These are phyloP conservation scores for Muraenolepis orangiensis DNA, from an alignment of 2,797 vertebrate genomes.

Conservation along the genomic window DNA sequence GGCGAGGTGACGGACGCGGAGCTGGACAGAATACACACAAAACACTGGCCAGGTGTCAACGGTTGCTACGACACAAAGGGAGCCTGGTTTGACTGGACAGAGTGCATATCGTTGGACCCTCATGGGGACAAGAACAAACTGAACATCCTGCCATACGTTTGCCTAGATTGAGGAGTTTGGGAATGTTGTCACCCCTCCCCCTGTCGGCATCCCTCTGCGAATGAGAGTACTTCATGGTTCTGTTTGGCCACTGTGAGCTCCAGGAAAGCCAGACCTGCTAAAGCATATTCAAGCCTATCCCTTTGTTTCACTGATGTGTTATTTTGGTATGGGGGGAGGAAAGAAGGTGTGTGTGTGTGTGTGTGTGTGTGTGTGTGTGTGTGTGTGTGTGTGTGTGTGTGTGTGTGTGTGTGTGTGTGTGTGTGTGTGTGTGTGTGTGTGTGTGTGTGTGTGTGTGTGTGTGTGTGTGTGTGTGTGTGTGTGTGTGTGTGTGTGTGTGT, in stretches of 20 bases:
- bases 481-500: background rate
- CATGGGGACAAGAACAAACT: constrained; percentile 93
- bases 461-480: background rate
- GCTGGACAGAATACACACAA: constrained; percentile 82
- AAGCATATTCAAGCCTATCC: constrained; percentile 46
- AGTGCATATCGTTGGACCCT: constrained; percentile 96
- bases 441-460: background rate
- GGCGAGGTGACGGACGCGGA: constrained; percentile 83
- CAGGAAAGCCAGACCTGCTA: constrained; percentile 58
- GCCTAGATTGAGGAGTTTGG: constrained; percentile 91
- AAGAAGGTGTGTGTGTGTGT: constrained; percentile 14
- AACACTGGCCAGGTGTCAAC: constrained; percentile 91
- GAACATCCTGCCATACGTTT: constrained; percentile 99
- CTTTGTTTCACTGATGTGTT: constrained; percentile 55
- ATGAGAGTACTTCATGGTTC: constrained; percentile 63
- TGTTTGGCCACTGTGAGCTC: constrained; percentile 78
- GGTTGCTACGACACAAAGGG: constrained; percentile 96
- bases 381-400: constrained; percentile 1
- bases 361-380: background rate
- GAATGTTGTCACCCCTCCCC: constrained; percentile 71
- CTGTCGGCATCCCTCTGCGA: constrained; percentile 31
- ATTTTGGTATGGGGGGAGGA: constrained; percentile 51
- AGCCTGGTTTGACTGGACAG: constrained; percentile 98
- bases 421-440: constrained; percentile 1
- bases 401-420: constrained; percentile 1